Evolutionary conservation across 2,888 invertebrate genomes (phyloP).

Genomic region (Peribatodes rhomboidaria): DNA sequence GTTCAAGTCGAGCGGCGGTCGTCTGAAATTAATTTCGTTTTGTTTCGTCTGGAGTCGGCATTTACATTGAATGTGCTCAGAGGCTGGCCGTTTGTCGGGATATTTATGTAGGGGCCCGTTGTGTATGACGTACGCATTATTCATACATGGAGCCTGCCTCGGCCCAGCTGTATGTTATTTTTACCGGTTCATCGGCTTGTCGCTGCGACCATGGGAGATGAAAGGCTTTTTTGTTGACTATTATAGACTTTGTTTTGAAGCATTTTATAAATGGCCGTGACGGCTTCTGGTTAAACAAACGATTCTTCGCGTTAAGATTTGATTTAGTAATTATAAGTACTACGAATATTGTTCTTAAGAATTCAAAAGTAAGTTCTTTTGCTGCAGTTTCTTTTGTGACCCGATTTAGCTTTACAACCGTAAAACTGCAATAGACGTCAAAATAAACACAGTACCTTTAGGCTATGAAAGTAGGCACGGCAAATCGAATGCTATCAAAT

Average conservation of each 20-base stretch:
- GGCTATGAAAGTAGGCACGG: constrained; percentile 49
- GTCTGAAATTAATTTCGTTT: constrained; percentile 85
- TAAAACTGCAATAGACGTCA: constrained; percentile 49
- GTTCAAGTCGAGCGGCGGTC: constrained; percentile 78
- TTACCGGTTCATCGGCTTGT: constrained; percentile 79
- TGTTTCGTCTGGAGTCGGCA: constrained; percentile 84
- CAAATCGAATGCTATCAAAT: constrained; percentile 74
- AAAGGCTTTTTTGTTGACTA: constrained; percentile 55
- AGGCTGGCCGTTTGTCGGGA: constrained; percentile 79
- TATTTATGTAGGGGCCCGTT: constrained; percentile 83
- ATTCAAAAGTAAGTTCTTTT: not conserved
- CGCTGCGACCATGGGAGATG: constrained; percentile 57
- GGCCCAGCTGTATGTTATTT: constrained; percentile 81
- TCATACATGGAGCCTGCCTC: constrained; percentile 77
- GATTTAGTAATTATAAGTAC: not conserved
- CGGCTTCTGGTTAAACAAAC: constrained; percentile 40
- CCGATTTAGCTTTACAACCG: constrained; percentile 30
- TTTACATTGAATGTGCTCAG: constrained; percentile 86
- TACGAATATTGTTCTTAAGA: not conserved
- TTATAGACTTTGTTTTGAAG: constrained; percentile 41
- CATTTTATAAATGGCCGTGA: constrained; percentile 24
- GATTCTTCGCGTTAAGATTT: constrained; percentile 18
- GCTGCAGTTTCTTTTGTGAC: too few species aligned
- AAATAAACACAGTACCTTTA: constrained; percentile 48
- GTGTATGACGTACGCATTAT: constrained; percentile 84